Evolutionary conservation across 2,888 invertebrate genomes (phyloP), one percentile per base, ranked within the genome.

Genomic region (Cremastinae sp.): DNA sequence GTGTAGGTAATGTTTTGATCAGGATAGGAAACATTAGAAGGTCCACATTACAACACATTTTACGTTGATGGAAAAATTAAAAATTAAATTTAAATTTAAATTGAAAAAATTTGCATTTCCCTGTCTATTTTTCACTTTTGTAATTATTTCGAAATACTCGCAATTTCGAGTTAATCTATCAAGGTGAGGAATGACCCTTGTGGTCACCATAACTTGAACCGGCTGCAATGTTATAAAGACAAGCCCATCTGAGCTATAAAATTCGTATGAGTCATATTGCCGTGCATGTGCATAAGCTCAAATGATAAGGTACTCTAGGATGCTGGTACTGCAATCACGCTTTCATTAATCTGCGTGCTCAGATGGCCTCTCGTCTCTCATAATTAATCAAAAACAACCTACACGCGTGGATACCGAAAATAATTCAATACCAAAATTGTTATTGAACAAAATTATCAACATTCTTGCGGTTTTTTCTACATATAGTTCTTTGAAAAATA

Each of bases 311-410:
- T 49, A 47, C 7, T 28, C 10, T 8, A 62, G 34, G 51, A 20
- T 51, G 14, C 1, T 14, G 34, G 47, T 16, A 10, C 7, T 0
- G 14, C 14, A 8, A 41, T 20, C 41, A 38, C 54, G 14, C 54
- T 64, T 58, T 65, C 64, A 56, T 72, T 58, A 58, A 72, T 72
- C 58, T 28, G 41, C 22, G 58, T 51, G 18, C 41, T 14, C 49
- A 58, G 58, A 72, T 65, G 64, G 58, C 65, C 38, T 34, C 64
- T 51, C 58, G 28, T 5, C 51, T 65, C 49, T 43, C 65, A 58
- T 49, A 56, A 71, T 64, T 71, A 18, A 71, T 49, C 36, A 71
- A 41, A 38, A 34, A 38, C 10, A 2, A 38, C 5, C 5, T 2
- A 2, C 28, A 34, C 4, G 14, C 16, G 10, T 20, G 1, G 20